Evolutionary conservation across 2,113 vertebrate genomes (phyloP), one percentile per base, ranked within the genome.

Genomic region (Callorhinus ursinus): DNA sequence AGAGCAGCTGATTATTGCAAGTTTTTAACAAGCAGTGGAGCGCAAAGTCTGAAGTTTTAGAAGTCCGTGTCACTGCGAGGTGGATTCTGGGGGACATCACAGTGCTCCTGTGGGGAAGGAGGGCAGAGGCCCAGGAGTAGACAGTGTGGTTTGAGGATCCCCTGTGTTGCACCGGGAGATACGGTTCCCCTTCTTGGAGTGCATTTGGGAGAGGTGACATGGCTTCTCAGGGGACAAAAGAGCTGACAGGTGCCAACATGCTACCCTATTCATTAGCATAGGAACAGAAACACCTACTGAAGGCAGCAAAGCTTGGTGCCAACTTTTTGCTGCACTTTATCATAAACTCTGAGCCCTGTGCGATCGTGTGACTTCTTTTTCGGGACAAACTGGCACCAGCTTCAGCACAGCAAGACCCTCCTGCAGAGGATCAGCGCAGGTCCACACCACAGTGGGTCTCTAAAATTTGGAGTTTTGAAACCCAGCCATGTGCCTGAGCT

Each of bases 401-500:
- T n/a, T 7, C 65, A 69, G 65, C 33, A 69, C 33, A 33, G 31
- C 65, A 69, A 67, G 31, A 67, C 31, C 65, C 33, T 67, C 3
- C 65, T 3, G 0, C 33, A 69, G 7, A 69, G 26, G 65, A 69
- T 18, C 33, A n/a, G 33, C 0, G 0, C 4, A 15, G 33, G 16
- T 8, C 33, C 65, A 69, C 7, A 69, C 33, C 7, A 33, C 63
- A 67, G 31, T 67, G 63, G 63, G 31, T 67, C 14, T 67, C 63
- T 67, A 16, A 67, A 67, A 67, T 67, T 67, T 67, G 63, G 31
- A 67, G 31, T 33, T 31, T 67, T 31, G 63, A 67, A 33, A 67
- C 31, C 33, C 65, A 69, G 65, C 33, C 0, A 3, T 16, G n/a
- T n/a, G 33, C 33, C 65, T 8, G 65, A 69, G 16, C 15, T 69